phyloP scores from a whole-genome alignment of 2,888 invertebrate genomes.

The Lagria hirta region DNA sequence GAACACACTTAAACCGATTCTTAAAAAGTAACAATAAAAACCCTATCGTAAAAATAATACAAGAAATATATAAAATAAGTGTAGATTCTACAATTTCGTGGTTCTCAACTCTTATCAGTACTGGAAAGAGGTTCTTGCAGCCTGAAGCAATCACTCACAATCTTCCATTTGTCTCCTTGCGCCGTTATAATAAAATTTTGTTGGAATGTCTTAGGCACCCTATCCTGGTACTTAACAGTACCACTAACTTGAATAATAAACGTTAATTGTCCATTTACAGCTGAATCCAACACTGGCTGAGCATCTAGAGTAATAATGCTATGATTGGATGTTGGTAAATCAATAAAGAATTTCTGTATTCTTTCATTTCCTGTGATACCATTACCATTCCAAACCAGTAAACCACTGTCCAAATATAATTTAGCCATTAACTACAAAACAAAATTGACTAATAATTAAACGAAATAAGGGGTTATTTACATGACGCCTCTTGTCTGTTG shows the following conservation, averaged over 20 bases:
- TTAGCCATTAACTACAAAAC: slow-evolving; percentile 68
- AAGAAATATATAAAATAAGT: too few relatives aligned
- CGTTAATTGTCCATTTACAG: slow-evolving; percentile 75
- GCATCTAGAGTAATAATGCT: slow-evolving; percentile 78
- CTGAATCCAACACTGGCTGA: slow-evolving; percentile 74
- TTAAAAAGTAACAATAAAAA: too few relatives aligned
- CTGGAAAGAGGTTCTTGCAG: slow-evolving; percentile 62
- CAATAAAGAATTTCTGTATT: slow-evolving; percentile 83
- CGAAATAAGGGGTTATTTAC: slow-evolving; percentile 48
- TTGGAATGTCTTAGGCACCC: slow-evolving; percentile 68
- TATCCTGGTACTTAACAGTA: slow-evolving; percentile 70
- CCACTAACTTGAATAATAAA: slow-evolving; percentile 84
- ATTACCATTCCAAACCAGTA: slow-evolving; percentile 94
- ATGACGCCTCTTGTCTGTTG: slow-evolving; percentile 83
- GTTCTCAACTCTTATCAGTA: slow-evolving; percentile 26
- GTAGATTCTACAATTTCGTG: too few relatives aligned
- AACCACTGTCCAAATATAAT: slow-evolving; percentile 79
- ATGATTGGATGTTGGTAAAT: slow-evolving; percentile 81
- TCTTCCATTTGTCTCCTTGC: slow-evolving; percentile 89
- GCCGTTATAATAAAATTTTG: slow-evolving; percentile 88
- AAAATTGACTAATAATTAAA: slow-evolving; percentile 3
- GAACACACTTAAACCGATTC: too few relatives aligned
- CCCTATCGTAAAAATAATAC: too few relatives aligned
- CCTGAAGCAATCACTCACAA: slow-evolving; percentile 86
- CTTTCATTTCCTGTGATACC: slow-evolving; percentile 75